A percentile compares a stretch with the other conserved stretches of the same genome.
Conservation (phyloP, 2,797 vertebrate genomes). For the Oophaga sylvatica region DNA sequence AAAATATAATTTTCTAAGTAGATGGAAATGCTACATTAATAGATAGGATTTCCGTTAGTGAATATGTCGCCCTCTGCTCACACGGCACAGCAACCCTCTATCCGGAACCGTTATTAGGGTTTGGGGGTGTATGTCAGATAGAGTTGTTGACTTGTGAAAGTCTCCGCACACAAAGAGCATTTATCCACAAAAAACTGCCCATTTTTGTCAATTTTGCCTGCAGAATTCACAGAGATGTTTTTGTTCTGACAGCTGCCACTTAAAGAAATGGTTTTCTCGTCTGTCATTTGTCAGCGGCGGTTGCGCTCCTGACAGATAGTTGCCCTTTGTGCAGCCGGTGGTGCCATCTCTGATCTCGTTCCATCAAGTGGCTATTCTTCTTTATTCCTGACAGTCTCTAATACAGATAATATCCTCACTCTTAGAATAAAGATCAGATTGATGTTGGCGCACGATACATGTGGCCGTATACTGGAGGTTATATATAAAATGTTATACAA, state of each 20-base stretch:
- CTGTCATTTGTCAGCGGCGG: conserved; percentile 23
- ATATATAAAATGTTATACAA: neutral
- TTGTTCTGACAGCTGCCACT: conserved; percentile 46
- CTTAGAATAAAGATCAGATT: neutral
- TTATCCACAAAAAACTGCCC: neutral
- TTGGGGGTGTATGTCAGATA: neutral
- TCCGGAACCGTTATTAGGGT: neutral
- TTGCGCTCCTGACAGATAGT: conserved; percentile 22
- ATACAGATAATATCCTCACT: neutral
- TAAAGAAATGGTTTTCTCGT: neutral
- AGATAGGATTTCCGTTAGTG: neutral
- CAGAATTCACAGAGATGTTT: conserved; percentile 8
- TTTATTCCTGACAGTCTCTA: neutral
- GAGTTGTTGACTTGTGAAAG: neutral
- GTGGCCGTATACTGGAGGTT: neutral
- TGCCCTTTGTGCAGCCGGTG: conserved; percentile 19
- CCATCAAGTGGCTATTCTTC: neutral
- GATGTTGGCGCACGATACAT: neutral
- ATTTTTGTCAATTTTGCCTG: conserved; percentile 12
- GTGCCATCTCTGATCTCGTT: neutral
- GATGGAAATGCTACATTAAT: neutral
- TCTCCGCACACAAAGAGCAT: neutral
- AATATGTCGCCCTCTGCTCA: neutral
- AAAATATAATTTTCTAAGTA: neutral
- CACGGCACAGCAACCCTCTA: neutral